phyloP scores from a whole-genome alignment of 2,113 vertebrate species.

The Spilogale gracilis region DNA sequence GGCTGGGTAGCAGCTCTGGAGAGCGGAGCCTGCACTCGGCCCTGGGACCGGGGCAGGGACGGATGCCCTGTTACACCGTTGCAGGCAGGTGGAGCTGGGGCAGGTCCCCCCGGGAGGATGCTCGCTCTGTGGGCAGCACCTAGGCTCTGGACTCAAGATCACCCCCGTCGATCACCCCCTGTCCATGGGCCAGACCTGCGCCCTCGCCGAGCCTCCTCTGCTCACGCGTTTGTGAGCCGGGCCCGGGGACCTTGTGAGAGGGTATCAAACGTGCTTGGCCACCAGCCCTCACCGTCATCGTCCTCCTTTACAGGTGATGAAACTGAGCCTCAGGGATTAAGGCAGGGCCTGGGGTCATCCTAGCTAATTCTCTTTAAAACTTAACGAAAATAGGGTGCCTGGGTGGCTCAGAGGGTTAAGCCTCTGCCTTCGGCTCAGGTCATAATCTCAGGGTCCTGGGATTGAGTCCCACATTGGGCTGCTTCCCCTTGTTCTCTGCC shows the following conservation, averaged over 20 bases:
- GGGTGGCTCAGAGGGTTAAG: no score
- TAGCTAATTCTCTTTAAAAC: background rate
- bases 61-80: fast-evolving
- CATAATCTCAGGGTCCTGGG: no score
- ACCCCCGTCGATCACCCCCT: background rate
- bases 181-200: no score
- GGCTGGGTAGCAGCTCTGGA: background rate
- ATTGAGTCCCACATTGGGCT: no score
- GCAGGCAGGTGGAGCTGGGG: background rate
- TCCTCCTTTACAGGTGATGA: background rate
- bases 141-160: background rate
- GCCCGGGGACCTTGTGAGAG: fast-evolving
- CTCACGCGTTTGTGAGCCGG: background rate
- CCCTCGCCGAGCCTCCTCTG: background rate
- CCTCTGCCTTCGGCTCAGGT: no score
- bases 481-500: no score
- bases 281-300: background rate
- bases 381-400: background rate
- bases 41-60: background rate
- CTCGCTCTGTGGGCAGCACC: no score
- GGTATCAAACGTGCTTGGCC: background rate
- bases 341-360: background rate
- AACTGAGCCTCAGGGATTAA: background rate
- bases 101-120: no score
- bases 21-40: background rate